Evolutionary conservation across 2,888 invertebrate genomes (phyloP).

Genomic region (Microchrysa polita): DNA sequence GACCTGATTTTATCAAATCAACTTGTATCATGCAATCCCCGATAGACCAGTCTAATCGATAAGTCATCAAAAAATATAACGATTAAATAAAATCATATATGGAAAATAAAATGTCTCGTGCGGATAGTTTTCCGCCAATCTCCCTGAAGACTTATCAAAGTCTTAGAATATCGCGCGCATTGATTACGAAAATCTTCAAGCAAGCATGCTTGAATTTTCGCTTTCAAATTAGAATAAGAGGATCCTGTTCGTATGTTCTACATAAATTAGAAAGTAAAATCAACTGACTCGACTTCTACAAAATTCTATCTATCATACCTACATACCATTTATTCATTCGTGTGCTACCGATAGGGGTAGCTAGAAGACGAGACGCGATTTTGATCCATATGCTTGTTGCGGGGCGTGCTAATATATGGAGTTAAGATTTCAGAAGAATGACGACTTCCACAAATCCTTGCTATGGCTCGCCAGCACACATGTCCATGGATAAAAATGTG

Average conservation of each 20-base stretch:
- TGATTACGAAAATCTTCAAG: not conserved
- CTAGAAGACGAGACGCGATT: not conserved
- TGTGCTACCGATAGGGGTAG: not conserved
- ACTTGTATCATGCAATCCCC: not conserved
- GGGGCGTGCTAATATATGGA: too few species aligned
- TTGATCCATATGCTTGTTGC: too few species aligned
- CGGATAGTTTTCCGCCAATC: not conserved
- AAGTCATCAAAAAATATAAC: not conserved
- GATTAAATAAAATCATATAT: too few species aligned
- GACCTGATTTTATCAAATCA: not conserved
- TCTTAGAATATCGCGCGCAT: not conserved
- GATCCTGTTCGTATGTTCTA: not conserved
- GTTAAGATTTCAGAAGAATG: too few species aligned
- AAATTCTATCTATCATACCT: too few species aligned
- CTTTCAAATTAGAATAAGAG: not conserved
- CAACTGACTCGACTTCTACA: not conserved
- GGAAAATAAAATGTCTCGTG: not conserved
- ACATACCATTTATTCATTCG: not conserved
- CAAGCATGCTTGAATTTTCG: not conserved
- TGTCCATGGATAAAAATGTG: not conserved
- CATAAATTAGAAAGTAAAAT: conserved; percentile 8
- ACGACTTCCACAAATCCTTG: too few species aligned
- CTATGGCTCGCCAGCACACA: too few species aligned
- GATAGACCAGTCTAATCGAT: too few species aligned
- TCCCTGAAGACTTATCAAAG: not conserved